These are phyloP conservation scores for Drosophila suzukii DNA, from an alignment of 1,140 invertebrate species.

Conservation along the genomic window DNA sequence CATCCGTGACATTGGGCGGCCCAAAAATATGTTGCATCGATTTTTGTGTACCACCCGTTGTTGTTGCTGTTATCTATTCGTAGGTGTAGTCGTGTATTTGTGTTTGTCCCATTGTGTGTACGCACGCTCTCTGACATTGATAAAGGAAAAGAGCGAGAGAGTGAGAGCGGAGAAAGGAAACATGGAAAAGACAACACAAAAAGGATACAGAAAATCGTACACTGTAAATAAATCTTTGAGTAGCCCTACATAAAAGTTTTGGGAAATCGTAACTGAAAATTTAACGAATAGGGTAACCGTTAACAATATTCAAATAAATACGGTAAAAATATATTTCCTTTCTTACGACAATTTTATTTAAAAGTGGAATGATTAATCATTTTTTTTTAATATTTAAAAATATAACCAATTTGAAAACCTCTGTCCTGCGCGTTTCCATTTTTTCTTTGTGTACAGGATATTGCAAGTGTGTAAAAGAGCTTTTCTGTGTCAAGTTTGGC, in stretches of 20 bases:
- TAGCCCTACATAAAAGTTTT: no score
- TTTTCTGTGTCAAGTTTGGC: slow-evolving; percentile 62
- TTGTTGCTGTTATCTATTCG: slow-evolving; percentile 55
- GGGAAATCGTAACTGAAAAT: no score
- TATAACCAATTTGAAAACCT: no score
- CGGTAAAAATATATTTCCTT: no score
- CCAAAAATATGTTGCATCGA: slow-evolving; percentile 69
- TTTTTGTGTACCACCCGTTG: slow-evolving; percentile 70
- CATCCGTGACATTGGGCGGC: slow-evolving; percentile 29
- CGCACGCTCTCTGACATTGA: slow-evolving; percentile 75
- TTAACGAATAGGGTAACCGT: no score
- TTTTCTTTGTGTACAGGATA: not conserved
- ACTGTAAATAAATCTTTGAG: not conserved
- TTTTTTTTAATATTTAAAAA: no score
- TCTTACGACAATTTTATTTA: no score
- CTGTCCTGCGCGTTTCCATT: not conserved
- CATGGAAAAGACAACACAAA: slow-evolving; percentile 48
- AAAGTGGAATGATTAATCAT: no score
- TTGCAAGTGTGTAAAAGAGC: slow-evolving; percentile 8
- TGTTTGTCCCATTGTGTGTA: slow-evolving; percentile 31
- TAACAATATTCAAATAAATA: no score
- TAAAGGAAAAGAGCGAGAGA: slow-evolving; percentile 58
- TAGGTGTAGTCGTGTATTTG: slow-evolving; percentile 8
- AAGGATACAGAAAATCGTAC: slow-evolving; percentile 76
- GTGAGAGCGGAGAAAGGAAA: slow-evolving; percentile 14